phyloP scores from a whole-genome alignment of 2,113 vertebrate species.

The Sialia sialis region DNA sequence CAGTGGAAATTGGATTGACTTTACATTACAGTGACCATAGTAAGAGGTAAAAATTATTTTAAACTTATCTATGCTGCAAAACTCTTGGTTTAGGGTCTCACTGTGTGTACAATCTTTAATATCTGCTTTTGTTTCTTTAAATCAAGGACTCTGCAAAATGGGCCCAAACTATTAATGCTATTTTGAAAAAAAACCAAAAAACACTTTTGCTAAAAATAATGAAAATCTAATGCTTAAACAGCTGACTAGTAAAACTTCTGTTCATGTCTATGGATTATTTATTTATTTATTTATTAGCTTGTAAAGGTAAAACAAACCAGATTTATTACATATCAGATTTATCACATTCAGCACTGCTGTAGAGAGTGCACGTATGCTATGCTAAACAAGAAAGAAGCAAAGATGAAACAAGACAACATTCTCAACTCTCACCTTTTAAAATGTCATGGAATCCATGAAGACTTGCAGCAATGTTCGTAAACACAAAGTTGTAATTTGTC shows the following conservation, averaged over 20 bases:
- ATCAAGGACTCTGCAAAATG: background rate
- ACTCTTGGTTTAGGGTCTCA: background rate
- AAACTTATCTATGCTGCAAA: background rate
- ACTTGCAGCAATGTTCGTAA: constrained; percentile 85
- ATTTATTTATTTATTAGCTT: background rate
- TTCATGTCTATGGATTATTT: background rate
- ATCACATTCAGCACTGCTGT: background rate
- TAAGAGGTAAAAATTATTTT: background rate
- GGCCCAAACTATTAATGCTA: background rate
- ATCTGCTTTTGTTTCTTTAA: background rate
- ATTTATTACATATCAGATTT: background rate
- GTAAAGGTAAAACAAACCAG: background rate
- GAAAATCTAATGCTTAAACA: background rate
- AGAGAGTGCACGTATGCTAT: fast-evolving
- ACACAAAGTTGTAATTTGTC: constrained; percentile 84
- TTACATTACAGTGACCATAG: background rate
- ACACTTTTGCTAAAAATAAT: background rate
- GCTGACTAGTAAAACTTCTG: background rate
- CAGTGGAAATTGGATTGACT: background rate
- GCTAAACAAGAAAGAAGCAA: background rate
- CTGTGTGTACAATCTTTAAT: background rate
- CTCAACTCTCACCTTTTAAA: constrained; percentile 82
- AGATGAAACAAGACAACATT: background rate
- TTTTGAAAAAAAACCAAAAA: fast-evolving
- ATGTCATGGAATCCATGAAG: constrained; percentile 87